Evolutionary conservation across 2,797 vertebrate genomes (phyloP), one percentile per base, ranked within the genome.

Genomic region (Emys orbicularis): DNA sequence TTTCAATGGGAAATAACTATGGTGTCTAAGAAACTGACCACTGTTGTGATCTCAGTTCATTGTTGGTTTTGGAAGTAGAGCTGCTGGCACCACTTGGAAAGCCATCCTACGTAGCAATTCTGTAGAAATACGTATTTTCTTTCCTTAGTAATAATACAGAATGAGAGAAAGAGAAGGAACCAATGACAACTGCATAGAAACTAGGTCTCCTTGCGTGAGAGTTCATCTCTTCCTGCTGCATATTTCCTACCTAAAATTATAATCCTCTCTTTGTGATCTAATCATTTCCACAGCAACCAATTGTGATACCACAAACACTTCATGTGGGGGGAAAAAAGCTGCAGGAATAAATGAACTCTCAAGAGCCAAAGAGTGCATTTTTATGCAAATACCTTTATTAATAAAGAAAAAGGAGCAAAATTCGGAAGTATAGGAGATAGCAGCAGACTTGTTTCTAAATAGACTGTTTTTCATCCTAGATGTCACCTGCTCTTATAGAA

Each of bases 321-420:
- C 50, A 77, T 9, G 29, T 72, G 12, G 37, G 15, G 54, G 54
- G 85, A 90, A 88, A 92, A 47, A 53, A 89, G 52, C 41, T 83
- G 53, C 49, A 81, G 11, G 83, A 95, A 86, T 41, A 79, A 59
- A 74, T 61, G 79, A 90, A 79, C 52, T 94, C 89, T 86, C 74
- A 83, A 95, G 79, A 96, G 72, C 27, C 29, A 81, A 29, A 16
- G 54, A 27, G 31, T 95, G 87, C 8, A 82, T 89, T 93, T 91
- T 94, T 49, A 79, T 90, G 86, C 16, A 90, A 87, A 95, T 90
- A n/a, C 50, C 77, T 1, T 79, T 44, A 18, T 6, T 83, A 80
- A 61, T 94, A 96, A 95, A 87, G 91, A 88, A 68, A 93, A 52
- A 89, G 85, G 49, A 56, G 65, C 80, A 85, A 94, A 97, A 94